Evolutionary conservation across 2,797 vertebrate genomes (phyloP).

Genomic region (Gymnocypris eckloni): DNA sequence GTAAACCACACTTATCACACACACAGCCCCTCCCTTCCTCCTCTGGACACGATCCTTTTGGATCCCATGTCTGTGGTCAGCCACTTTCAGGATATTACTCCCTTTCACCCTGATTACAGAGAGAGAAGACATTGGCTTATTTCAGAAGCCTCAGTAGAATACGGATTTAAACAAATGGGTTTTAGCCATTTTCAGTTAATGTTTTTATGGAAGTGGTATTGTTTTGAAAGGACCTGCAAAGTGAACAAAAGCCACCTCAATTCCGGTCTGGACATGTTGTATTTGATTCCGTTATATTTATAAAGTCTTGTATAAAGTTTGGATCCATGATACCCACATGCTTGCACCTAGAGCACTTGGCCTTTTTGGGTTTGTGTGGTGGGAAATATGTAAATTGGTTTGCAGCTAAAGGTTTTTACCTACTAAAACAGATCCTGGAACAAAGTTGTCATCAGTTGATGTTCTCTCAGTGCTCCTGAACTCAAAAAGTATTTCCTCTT

Average conservation of each 20-base stretch:
- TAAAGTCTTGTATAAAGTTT: neutral
- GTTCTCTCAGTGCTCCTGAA: constrained; percentile 39
- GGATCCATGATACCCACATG: neutral
- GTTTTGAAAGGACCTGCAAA: constrained; percentile 6
- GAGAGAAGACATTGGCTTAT: constrained; percentile 1
- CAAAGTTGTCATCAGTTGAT: constrained; percentile 48
- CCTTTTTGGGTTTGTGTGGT: constrained; percentile 17
- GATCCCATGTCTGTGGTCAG: constrained; percentile 47
- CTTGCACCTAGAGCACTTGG: neutral
- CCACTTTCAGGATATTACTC: constrained; percentile 55
- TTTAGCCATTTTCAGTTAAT: constrained; percentile 35
- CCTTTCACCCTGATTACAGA: constrained; percentile 48
- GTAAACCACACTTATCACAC: constrained; percentile 28
- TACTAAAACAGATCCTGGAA: constrained; percentile 36
- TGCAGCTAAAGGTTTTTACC: constrained; percentile 19
- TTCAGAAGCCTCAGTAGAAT: constrained; percentile 49
- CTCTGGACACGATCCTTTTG: constrained; percentile 24
- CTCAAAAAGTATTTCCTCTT: constrained; percentile 73
- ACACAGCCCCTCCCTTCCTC: constrained; percentile 51
- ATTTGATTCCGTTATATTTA: constrained; percentile 3
- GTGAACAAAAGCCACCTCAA: constrained; percentile 22
- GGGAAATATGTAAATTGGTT: constrained; percentile 34
- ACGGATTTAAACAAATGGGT: constrained; percentile 49
- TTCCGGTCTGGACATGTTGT: constrained; percentile 30
- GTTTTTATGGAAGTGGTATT: constrained; percentile 38